Conservation (phyloP, 2,797 vertebrate species). For the Sus cebifrons region DNA sequence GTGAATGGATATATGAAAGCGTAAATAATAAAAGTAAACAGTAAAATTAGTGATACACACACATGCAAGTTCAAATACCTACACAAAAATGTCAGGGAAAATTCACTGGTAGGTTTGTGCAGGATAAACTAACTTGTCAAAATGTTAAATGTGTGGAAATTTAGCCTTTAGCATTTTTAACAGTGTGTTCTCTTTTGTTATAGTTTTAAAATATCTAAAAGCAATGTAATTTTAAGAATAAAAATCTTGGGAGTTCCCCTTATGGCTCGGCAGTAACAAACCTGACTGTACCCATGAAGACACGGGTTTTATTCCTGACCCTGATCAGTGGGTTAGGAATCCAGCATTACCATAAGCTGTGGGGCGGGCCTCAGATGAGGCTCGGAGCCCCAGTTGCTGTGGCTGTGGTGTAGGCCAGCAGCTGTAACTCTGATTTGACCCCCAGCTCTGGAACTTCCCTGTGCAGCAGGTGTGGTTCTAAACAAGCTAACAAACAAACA, state of each 20-base stretch:
- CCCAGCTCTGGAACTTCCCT: too few relatives aligned
- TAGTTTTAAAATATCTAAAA: slow-evolving; percentile 34
- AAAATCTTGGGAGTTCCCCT: neutral
- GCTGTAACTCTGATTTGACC: too few relatives aligned
- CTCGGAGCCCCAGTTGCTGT: too few relatives aligned
- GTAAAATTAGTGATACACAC: neutral
- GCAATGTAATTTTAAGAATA: neutral
- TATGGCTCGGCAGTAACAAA: too few relatives aligned
- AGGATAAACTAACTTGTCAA: neutral
- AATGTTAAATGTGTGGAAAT: neutral
- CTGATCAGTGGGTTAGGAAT: too few relatives aligned
- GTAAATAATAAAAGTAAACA: neutral
- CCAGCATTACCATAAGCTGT: too few relatives aligned
- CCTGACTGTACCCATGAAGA: too few relatives aligned
- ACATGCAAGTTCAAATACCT: neutral
- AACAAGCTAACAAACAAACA: too few relatives aligned
- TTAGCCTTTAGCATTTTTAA: neutral
- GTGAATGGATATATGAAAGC: neutral
- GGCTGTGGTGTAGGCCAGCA: too few relatives aligned
- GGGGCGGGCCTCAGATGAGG: too few relatives aligned
- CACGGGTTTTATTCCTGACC: too few relatives aligned
- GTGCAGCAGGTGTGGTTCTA: too few relatives aligned
- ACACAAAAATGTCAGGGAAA: neutral
- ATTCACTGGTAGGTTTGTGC: neutral
- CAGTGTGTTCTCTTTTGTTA: slow-evolving; percentile 27